phyloP scores from a whole-genome alignment of 2,113 vertebrate genomes.

The Anolis carolinensis region DNA sequence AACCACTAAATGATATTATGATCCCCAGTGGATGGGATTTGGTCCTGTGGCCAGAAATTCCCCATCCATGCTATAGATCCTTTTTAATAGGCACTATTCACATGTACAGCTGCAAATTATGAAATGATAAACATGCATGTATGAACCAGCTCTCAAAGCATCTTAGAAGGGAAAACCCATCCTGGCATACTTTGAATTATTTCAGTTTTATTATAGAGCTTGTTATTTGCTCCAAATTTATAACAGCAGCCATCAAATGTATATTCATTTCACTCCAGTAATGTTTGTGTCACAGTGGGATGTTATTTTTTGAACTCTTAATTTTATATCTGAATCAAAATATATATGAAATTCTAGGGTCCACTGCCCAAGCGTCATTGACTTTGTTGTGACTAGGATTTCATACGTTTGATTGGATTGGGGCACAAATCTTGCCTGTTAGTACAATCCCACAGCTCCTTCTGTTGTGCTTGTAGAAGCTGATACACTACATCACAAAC shows the following conservation, averaged over 20 bases:
- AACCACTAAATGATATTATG: too few relatives aligned
- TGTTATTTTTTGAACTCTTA: background rate
- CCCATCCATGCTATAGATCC: too few relatives aligned
- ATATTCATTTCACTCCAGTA: background rate
- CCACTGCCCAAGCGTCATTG: background rate
- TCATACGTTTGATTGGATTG: conserved; percentile 5
- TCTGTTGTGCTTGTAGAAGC: background rate
- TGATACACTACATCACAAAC: background rate
- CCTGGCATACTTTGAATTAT: background rate
- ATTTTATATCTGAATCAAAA: background rate
- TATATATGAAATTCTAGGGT: background rate
- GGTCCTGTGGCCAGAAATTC: too few relatives aligned
- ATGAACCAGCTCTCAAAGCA: background rate
- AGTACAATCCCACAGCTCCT: background rate
- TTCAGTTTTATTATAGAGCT: rapidly evolving
- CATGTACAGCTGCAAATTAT: background rate
- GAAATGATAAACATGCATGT: background rate
- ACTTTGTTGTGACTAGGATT: background rate
- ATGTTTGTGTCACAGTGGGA: background rate
- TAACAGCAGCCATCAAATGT: background rate
- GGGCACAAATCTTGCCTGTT: background rate
- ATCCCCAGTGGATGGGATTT: too few relatives aligned
- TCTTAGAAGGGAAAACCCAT: rapidly evolving
- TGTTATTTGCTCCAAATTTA: background rate
- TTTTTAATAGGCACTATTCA: background rate